Evolutionary conservation across 2,797 vertebrate genomes (phyloP).

Genomic region (Chelmon rostratus): DNA sequence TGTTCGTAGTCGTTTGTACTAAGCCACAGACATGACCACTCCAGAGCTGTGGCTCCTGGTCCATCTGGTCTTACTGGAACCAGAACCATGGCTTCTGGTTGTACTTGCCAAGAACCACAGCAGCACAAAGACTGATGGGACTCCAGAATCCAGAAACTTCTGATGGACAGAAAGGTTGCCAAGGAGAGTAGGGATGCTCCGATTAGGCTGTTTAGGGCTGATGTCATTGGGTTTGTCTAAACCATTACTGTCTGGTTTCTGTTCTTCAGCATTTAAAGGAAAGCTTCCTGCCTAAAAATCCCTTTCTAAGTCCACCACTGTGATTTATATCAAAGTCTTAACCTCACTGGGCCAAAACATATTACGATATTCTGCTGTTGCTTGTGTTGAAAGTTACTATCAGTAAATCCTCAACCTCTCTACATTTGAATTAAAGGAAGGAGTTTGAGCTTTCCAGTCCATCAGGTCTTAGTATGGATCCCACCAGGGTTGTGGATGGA

Average conservation of each 20-base stretch:
- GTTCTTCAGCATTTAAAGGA: slow-evolving; percentile 1
- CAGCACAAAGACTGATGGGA: slow-evolving; percentile 72
- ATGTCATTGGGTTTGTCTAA: slow-evolving; percentile 20
- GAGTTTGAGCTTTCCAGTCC: not conserved
- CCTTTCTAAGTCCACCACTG: slow-evolving; percentile 13
- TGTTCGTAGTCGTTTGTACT: slow-evolving; percentile 2
- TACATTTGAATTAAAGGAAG: not conserved
- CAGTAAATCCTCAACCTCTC: not conserved
- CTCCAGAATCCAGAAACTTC: slow-evolving; percentile 47
- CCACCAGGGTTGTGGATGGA: not conserved
- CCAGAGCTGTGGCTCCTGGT: slow-evolving; percentile 33
- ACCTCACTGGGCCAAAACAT: not conserved
- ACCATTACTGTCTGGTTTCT: slow-evolving; percentile 11
- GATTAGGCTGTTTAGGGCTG: slow-evolving; percentile 44
- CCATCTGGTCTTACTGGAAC: slow-evolving; percentile 44
- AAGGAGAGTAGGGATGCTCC: slow-evolving; percentile 71
- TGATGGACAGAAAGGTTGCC: slow-evolving; percentile 53
- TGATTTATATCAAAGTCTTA: slow-evolving; percentile 10
- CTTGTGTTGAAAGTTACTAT: not conserved
- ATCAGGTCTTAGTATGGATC: not conserved
- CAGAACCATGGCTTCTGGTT: slow-evolving; percentile 33
- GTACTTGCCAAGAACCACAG: slow-evolving; percentile 57
- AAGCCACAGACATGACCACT: slow-evolving; percentile 6
- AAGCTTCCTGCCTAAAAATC: not conserved
- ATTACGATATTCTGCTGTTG: not conserved